A percentile compares a stretch with the other conserved stretches of the same genome.
phyloP scores from a whole-genome alignment of 2,113 vertebrate species.

The Muntiacus muntjak region DNA sequence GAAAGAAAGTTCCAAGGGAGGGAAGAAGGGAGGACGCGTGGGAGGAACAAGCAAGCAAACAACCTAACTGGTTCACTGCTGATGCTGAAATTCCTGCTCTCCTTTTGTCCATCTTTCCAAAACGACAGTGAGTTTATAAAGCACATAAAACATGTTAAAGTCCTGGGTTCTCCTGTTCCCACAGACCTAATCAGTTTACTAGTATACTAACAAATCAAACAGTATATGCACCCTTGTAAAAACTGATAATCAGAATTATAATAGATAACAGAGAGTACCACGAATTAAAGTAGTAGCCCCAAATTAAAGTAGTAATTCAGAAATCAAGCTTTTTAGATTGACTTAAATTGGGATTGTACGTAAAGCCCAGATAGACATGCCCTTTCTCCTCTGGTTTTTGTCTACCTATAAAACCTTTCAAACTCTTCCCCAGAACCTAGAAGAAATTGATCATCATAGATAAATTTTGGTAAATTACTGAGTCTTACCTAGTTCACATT shows the following conservation, averaged over 20 bases:
- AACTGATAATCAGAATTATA: neutral
- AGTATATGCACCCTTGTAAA: neutral
- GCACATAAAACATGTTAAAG: neutral
- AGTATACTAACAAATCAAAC: neutral
- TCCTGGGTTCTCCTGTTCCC: neutral
- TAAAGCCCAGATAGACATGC: neutral
- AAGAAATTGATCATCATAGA: slow-evolving; percentile 6
- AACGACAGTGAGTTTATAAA: neutral
- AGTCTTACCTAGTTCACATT: neutral
- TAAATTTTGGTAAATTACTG: neutral
- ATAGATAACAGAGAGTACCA: neutral
- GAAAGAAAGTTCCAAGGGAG: neutral
- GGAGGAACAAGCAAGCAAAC: neutral
- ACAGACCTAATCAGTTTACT: neutral
- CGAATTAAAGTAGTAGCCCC: neutral
- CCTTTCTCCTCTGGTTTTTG: neutral
- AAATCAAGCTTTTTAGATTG: neutral
- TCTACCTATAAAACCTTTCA: neutral
- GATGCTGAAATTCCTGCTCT: neutral
- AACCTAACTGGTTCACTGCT: neutral
- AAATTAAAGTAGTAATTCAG: neutral
- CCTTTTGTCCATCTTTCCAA: neutral
- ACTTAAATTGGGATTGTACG: neutral
- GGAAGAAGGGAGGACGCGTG: neutral
- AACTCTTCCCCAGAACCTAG: neutral